phyloP scores from a whole-genome alignment of 2,113 vertebrate species.

The Aspidoscelis tigris region DNA sequence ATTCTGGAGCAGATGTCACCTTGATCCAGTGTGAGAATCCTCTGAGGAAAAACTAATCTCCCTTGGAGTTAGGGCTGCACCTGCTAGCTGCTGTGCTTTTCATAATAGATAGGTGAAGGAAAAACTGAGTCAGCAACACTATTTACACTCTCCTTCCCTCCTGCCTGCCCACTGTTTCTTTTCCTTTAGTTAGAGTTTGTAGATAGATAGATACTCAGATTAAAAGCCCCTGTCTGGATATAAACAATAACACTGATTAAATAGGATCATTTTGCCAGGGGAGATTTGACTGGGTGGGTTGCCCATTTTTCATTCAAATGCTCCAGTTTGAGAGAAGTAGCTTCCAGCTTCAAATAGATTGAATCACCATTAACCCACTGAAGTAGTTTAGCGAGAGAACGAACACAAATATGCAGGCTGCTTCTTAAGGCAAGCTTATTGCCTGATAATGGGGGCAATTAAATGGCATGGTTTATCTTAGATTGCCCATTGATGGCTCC shows the following conservation, averaged over 20 bases:
- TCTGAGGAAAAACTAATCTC: constrained; percentile 67
- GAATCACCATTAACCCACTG: constrained; percentile 80
- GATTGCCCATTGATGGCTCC: constrained; percentile 59
- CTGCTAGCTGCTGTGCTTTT: constrained; percentile 77
- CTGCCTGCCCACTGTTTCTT: constrained; percentile 51
- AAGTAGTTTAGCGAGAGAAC: constrained; percentile 58
- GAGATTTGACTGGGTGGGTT: constrained; percentile 70
- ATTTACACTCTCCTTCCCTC: constrained; percentile 66
- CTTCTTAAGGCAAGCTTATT: constrained; percentile 73
- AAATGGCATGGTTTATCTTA: constrained; percentile 70
- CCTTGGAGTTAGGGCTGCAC: constrained; percentile 75
- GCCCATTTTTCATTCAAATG: constrained; percentile 85
- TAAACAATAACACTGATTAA: constrained; percentile 90
- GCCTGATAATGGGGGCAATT: constrained; percentile 74
- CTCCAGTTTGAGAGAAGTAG: constrained; percentile 71
- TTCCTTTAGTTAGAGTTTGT: constrained; percentile 81
- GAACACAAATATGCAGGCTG: constrained; percentile 58
- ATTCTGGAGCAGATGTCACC: constrained; percentile 81
- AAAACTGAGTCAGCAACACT: constrained; percentile 86
- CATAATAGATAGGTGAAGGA: constrained; percentile 85
- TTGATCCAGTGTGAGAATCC: constrained; percentile 61
- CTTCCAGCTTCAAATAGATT: constrained; percentile 82
- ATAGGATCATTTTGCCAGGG: constrained; percentile 80
- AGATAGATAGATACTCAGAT: constrained; percentile 83
- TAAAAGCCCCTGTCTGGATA: constrained; percentile 89